Percentiles rank a stretch among this genome's conserved stretches.
phyloP scores from a whole-genome alignment of 35 echinoderm and acorn worm species.

The Holothuria glaberrima region DNA sequence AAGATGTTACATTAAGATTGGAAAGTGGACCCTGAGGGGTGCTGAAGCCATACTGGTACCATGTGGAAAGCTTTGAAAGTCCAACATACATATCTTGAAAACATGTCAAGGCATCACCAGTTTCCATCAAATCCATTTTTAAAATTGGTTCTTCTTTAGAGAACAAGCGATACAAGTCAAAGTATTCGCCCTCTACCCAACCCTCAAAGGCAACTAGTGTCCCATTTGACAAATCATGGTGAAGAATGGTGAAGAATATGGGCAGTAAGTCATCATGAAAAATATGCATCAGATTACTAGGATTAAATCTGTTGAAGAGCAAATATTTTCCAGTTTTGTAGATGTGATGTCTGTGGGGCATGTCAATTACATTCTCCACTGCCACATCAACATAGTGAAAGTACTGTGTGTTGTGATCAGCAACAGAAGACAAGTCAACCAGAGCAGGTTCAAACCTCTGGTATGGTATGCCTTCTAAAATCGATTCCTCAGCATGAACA shows the following conservation, averaged over 20 bases:
- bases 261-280: slow-evolving; percentile 95
- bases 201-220: slow-evolving; percentile 78
- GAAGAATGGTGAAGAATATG: slow-evolving; percentile 72
- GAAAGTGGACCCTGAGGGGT: slow-evolving; percentile 79
- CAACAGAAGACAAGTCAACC: slow-evolving; percentile 83
- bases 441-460: slow-evolving; percentile 83
- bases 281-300: slow-evolving; percentile 92
- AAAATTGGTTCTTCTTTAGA: slow-evolving; percentile 69
- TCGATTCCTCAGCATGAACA: slow-evolving; percentile 62
- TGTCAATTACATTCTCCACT: slow-evolving; percentile 12
- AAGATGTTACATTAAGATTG: slow-evolving; percentile 62
- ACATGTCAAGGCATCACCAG: slow-evolving; percentile 54
- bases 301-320: slow-evolving; percentile 91
- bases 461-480: slow-evolving; percentile 68
- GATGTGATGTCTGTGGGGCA: slow-evolving; percentile 27
- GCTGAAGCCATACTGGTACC: slow-evolving; percentile 99
- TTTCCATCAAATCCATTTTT: slow-evolving; percentile 53
- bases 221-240: slow-evolving; percentile 18
- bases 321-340: slow-evolving; percentile 66
- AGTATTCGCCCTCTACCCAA: slow-evolving; percentile 63
- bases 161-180: slow-evolving; percentile 70
- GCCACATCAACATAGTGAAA: slow-evolving; percentile 78
- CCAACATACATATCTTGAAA: slow-evolving; percentile 87
- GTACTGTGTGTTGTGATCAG: slow-evolving; percentile 97
- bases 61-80: slow-evolving; percentile 71